A percentile compares a stretch with the other conserved stretches of the same genome.
These are phyloP conservation scores for Morone saxatilis DNA, from an alignment of 2,113 vertebrate species.

Conservation along the genomic window DNA sequence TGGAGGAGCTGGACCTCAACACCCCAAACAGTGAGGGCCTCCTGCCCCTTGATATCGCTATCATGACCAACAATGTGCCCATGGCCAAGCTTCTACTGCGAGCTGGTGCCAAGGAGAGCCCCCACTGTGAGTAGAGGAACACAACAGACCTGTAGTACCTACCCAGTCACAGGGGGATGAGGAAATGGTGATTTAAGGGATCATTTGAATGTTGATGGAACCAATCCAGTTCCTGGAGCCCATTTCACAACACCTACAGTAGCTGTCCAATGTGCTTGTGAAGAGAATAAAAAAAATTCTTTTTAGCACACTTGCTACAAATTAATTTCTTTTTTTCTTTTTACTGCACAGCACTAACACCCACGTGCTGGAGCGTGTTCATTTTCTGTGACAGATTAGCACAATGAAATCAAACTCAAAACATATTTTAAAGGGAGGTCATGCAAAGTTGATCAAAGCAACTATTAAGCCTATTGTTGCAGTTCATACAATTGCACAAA, in stretches of 20 bases:
- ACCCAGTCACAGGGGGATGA: neutral
- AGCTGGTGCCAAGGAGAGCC: slow-evolving; percentile 92
- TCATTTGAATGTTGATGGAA: neutral
- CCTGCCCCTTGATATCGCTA: slow-evolving; percentile 91
- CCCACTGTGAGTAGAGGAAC: slow-evolving; percentile 89
- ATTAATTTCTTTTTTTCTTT: neutral
- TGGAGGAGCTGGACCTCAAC: slow-evolving; percentile 93
- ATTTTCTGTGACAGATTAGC: neutral
- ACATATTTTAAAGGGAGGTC: neutral
- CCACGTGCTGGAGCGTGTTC: neutral
- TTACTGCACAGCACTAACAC: slow-evolving; percentile 1
- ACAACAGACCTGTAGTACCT: neutral
- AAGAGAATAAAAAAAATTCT: neutral
- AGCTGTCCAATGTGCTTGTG: neutral
- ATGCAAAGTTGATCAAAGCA: neutral
- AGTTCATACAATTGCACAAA: neutral
- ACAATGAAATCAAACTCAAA: neutral
- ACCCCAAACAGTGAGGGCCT: slow-evolving; percentile 94
- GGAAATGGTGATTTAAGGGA: neutral
- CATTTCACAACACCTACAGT: neutral
- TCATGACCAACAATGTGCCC: slow-evolving; percentile 95
- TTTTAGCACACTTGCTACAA: neutral
- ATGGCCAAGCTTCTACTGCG: slow-evolving; percentile 90
- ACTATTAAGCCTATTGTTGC: neutral
- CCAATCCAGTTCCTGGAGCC: neutral